phyloP scores from a whole-genome alignment of 2,797 vertebrate genomes.

The Choloepus didactylus region DNA sequence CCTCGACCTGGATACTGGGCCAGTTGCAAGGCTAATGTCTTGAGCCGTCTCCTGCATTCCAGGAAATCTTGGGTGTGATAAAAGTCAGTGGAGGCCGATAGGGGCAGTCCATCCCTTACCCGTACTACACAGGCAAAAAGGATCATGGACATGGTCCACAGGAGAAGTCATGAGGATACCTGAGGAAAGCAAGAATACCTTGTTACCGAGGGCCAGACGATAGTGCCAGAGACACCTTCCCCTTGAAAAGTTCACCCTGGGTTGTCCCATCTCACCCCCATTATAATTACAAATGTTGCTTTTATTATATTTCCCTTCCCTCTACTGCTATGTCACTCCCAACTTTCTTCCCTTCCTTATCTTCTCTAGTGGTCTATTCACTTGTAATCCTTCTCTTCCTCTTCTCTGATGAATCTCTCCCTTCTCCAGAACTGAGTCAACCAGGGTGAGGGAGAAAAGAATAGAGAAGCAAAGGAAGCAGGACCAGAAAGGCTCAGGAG shows the following conservation, averaged over 20 bases:
- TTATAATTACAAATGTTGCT: neutral
- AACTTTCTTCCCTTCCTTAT: too few relatives aligned
- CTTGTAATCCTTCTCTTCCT: neutral
- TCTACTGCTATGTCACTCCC: too few relatives aligned
- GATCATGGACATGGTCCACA: conserved; percentile 96
- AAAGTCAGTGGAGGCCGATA: conserved; percentile 98
- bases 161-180: conserved; percentile 91
- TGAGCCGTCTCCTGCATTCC: conserved; percentile 94
- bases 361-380: too few relatives aligned
- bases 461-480: neutral
- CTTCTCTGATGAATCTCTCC: neutral
- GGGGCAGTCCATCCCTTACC: conserved; percentile 97
- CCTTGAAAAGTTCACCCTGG: fast-evolving
- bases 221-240: neutral
- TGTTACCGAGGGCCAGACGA: conserved; percentile 7
- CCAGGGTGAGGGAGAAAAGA: neutral
- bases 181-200: conserved; percentile 79
- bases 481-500: neutral
- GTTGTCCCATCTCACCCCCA: neutral
- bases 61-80: conserved; percentile 93
- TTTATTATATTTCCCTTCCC: neutral
- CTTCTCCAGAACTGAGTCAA: conserved; percentile 2
- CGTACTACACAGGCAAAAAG: conserved; percentile 96
- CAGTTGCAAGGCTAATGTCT: conserved; percentile 91
- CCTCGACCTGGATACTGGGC: conserved; percentile 91